Evolutionary conservation across 1,140 invertebrate genomes (phyloP).

Genomic region (Apis cerana): DNA sequence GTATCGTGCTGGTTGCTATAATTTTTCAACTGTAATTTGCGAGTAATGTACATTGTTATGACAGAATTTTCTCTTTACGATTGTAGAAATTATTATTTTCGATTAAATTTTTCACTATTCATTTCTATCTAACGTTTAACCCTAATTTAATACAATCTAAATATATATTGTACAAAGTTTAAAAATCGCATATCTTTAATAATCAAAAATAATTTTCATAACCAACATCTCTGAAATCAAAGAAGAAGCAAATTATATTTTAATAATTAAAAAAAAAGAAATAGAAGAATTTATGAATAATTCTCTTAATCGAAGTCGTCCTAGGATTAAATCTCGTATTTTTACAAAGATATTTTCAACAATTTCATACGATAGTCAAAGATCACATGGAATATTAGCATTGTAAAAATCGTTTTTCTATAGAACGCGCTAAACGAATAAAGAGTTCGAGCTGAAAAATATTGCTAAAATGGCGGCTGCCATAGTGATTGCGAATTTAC

Average conservation of each 20-base stretch:
- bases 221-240: no score
- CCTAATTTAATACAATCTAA: no score
- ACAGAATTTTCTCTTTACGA: neutral
- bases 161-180: no score
- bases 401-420: slow-evolving; percentile 20
- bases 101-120: no score
- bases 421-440: neutral
- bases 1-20: neutral
- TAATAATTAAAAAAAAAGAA: no score
- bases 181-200: no score
- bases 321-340: neutral
- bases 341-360: neutral
- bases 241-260: no score
- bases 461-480: slow-evolving; percentile 70
- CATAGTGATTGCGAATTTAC: slow-evolving; percentile 57
- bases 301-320: neutral
- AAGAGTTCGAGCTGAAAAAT: slow-evolving; percentile 45
- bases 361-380: neutral
- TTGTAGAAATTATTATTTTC: neutral
- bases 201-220: no score
- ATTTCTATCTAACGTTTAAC: no score
- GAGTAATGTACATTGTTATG: neutral
- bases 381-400: neutral
- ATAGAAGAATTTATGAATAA: no score
- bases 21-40: neutral